Conservation (phyloP, 2,797 vertebrate genomes). For the Liparis tanakae region DNA sequence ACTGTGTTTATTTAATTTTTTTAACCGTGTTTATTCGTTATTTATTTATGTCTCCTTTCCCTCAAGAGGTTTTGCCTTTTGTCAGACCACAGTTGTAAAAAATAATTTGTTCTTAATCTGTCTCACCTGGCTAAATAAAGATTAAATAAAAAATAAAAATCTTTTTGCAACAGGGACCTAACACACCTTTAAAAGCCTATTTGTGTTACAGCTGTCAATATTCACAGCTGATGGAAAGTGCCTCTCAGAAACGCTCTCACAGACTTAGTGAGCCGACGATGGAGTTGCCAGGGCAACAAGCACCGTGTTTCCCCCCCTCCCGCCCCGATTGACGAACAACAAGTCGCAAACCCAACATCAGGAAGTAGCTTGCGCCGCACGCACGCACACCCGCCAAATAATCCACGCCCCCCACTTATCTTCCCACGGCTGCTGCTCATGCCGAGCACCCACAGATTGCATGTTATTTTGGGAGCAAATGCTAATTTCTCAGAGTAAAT, state of each 20-base stretch:
- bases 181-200: conserved; percentile 21
- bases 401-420: conserved; percentile 41
- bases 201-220: conserved; percentile 54
- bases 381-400: conserved; percentile 41
- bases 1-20: too few relatives aligned
- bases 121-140: too few relatives aligned
- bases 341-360: conserved; percentile 63
- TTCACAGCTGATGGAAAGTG: conserved; percentile 60
- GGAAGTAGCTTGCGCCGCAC: conserved; percentile 58
- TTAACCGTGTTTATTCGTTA: too few relatives aligned
- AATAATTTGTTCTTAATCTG: too few relatives aligned
- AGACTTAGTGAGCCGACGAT: conserved; percentile 37
- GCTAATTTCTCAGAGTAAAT: conserved; percentile 53
- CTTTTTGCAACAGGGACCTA: conserved; percentile 1
- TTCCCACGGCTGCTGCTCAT: conserved; percentile 48
- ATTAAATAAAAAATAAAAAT: too few relatives aligned
- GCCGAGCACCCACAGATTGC: conserved; percentile 15
- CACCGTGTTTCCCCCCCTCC: conserved; percentile 31
- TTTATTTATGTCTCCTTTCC: too few relatives aligned
- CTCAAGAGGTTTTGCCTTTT: too few relatives aligned
- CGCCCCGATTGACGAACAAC: conserved; percentile 63
- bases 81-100: too few relatives aligned
- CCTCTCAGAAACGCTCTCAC: conserved; percentile 57
- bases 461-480: conserved; percentile 43
- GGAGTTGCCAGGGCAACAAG: conserved; percentile 69